Conservation (phyloP, 2,888 invertebrate genomes). For the Amblyteles armatorius region DNA sequence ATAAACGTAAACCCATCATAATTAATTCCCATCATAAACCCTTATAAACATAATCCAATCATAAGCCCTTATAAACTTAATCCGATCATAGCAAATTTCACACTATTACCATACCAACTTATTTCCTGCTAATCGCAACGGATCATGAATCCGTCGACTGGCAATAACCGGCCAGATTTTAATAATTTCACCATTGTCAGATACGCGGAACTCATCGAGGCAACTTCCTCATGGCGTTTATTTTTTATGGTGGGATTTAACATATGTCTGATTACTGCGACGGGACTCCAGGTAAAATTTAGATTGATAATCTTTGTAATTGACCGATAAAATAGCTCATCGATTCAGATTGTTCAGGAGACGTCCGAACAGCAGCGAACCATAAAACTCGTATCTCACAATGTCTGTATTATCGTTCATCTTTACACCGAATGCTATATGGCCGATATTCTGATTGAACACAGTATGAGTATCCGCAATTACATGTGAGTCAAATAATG, state of each 20-base stretch:
- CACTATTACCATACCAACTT: too few species aligned
- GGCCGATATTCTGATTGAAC: background rate
- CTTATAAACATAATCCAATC: too few species aligned
- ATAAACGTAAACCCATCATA: too few species aligned
- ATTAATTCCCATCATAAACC: too few species aligned
- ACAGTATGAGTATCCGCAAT: background rate
- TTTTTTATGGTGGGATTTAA: background rate
- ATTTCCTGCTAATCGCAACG: too few species aligned
- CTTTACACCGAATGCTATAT: background rate
- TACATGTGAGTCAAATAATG: background rate
- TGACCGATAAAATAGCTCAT: background rate
- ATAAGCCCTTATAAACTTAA: too few species aligned
- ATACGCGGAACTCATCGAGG: background rate
- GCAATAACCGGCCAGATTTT: background rate
- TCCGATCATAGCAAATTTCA: too few species aligned
- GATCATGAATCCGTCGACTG: too few species aligned
- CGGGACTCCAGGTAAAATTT: conserved; percentile 16
- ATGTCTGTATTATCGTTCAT: background rate
- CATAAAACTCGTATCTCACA: background rate
- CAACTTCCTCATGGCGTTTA: background rate
- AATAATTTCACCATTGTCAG: background rate
- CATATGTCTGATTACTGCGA: background rate
- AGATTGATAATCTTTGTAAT: background rate
- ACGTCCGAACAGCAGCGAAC: background rate
- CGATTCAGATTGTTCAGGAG: background rate